phyloP scores from a whole-genome alignment of 2,797 vertebrate species.

The Poeciliopsis paucimaculata region DNA sequence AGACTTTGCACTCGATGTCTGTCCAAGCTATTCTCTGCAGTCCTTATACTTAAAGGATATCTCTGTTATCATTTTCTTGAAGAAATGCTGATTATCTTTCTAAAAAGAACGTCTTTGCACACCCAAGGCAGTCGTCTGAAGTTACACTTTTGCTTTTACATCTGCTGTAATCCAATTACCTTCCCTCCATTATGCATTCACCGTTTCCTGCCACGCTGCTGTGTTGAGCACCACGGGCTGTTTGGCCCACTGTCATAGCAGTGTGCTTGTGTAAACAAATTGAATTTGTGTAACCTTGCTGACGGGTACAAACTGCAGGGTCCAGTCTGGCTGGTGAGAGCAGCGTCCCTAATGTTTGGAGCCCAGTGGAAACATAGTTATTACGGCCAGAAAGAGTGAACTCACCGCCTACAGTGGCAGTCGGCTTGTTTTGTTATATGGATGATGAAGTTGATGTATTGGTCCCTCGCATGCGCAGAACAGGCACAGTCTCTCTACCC shows the following conservation, averaged over 20 bases:
- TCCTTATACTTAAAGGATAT: constrained; percentile 28
- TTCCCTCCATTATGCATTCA: constrained; percentile 44
- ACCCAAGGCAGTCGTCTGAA: constrained; percentile 37
- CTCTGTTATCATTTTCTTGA: constrained; percentile 20
- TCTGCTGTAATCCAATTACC: constrained; percentile 66
- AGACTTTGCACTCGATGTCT: constrained; percentile 11
- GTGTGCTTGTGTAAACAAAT: constrained; percentile 67
- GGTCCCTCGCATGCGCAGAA: constrained; percentile 63
- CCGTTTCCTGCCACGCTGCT: constrained; percentile 26
- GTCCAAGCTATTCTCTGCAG: constrained; percentile 11
- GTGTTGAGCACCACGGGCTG: constrained; percentile 54
- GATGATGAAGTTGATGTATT: constrained; percentile 82
- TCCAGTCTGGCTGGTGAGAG: constrained; percentile 38
- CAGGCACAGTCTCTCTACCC: constrained; percentile 66
- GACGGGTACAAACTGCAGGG: constrained; percentile 52
- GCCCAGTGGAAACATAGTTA: constrained; percentile 72
- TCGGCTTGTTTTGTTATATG: constrained; percentile 72
- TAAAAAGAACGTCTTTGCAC: constrained; percentile 8
- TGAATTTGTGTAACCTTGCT: constrained; percentile 76
- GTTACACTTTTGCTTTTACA: constrained; percentile 52
- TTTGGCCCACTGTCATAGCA: constrained; percentile 56
- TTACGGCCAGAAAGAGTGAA: constrained; percentile 68
- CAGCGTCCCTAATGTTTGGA: constrained; percentile 40
- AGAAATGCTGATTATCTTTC: constrained; percentile 33
- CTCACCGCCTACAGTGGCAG: constrained; percentile 65